These are phyloP conservation scores for Hylia prasina DNA, from an alignment of 2,113 vertebrate species.

Conservation along the genomic window DNA sequence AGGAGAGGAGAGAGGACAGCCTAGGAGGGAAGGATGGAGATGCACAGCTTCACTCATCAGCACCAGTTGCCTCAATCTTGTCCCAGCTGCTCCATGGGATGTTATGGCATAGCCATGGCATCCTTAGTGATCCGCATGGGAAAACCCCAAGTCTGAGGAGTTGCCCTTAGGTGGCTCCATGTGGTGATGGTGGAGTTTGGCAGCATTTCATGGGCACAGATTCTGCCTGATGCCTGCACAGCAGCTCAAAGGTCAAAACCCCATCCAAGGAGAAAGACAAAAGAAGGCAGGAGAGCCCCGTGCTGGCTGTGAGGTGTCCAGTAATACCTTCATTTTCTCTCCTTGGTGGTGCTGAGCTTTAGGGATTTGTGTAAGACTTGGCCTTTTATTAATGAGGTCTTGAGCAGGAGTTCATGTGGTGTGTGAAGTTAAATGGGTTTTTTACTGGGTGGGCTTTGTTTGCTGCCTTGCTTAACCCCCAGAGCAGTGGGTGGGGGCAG, in stretches of 20 bases:
- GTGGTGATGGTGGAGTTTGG: neutral
- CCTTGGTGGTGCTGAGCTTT: neutral
- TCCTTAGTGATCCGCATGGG: rapidly evolving
- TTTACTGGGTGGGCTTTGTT: neutral
- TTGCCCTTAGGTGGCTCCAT: neutral
- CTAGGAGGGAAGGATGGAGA: neutral
- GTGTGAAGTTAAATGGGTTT: neutral
- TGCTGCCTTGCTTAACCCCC: neutral
- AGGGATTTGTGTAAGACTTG: neutral
- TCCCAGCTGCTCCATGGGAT: neutral
- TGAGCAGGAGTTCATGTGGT: neutral
- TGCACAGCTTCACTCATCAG: neutral
- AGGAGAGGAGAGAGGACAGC: neutral
- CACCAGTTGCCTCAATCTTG: neutral
- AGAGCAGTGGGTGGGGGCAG: neutral
- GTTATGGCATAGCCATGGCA: neutral
- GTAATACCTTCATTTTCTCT: neutral
- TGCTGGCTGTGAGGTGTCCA: neutral
- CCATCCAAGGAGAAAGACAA: neutral
- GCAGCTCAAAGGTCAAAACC: neutral
- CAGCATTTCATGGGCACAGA: neutral
- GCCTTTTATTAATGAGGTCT: neutral
- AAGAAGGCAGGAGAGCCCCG: rapidly evolving
- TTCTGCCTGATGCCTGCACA: neutral
- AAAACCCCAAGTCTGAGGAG: neutral